Percentiles rank a stretch among this genome's conserved stretches.
Evolutionary conservation across 2,797 vertebrate genomes (phyloP).

Genomic region (Kryptolebias ocellatus): DNA sequence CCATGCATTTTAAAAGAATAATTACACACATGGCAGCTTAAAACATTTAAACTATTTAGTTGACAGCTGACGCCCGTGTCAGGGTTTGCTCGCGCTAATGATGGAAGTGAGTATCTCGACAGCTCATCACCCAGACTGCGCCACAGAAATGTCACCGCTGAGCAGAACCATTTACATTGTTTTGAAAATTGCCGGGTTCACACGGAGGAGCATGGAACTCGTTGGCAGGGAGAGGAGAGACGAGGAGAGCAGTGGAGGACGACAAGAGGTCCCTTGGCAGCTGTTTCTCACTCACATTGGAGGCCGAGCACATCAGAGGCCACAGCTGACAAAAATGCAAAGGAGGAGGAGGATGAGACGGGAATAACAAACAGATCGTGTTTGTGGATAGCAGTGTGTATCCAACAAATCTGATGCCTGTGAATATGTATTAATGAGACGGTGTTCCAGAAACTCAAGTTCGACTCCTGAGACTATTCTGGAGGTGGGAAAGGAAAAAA

Average conservation of each 20-base stretch:
- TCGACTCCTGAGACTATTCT: slow-evolving; percentile 32
- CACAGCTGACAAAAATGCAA: slow-evolving; percentile 70
- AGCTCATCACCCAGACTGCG: slow-evolving; percentile 53
- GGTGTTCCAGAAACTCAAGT: slow-evolving; percentile 11
- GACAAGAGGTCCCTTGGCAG: slow-evolving; percentile 69
- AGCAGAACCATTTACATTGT: slow-evolving; percentile 52
- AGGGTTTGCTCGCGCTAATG: slow-evolving; percentile 40
- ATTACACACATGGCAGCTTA: slow-evolving; percentile 21
- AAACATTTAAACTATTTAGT: slow-evolving; percentile 37
- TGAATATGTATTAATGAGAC: not conserved
- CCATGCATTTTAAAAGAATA: slow-evolving; percentile 34
- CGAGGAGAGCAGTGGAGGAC: slow-evolving; percentile 33
- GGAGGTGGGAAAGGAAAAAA: slow-evolving; percentile 13
- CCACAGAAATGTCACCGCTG: slow-evolving; percentile 71
- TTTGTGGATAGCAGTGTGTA: slow-evolving; percentile 60
- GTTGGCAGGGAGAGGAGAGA: slow-evolving; percentile 48
- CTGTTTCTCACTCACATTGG: slow-evolving; percentile 64
- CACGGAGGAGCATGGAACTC: slow-evolving; percentile 75
- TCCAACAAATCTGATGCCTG: slow-evolving; percentile 36
- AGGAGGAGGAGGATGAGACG: slow-evolving; percentile 43
- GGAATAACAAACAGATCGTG: slow-evolving; percentile 74
- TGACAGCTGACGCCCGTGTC: slow-evolving; percentile 44
- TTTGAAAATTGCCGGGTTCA: slow-evolving; percentile 70
- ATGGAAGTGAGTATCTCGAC: slow-evolving; percentile 52
- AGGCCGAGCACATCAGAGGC: slow-evolving; percentile 69